These are phyloP conservation scores for Heteromormyrus szaboi DNA, from an alignment of 2,797 vertebrate species.

Conservation along the genomic window DNA sequence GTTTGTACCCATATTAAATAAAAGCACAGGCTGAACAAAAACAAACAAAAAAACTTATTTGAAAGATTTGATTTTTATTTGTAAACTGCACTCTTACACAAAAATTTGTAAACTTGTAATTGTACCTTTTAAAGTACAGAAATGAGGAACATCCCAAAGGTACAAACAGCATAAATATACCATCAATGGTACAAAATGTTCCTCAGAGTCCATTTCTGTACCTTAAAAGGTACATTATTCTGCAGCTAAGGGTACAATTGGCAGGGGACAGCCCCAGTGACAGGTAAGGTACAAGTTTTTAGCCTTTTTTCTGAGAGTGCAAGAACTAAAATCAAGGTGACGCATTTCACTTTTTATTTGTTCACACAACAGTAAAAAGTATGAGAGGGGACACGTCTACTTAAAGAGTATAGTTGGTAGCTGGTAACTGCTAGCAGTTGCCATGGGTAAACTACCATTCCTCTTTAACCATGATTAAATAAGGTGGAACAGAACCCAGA, in stretches of 20 bases:
- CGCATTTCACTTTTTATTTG: neutral
- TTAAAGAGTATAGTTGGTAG: neutral
- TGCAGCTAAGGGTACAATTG: neutral
- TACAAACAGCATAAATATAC: neutral
- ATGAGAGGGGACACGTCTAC: neutral
- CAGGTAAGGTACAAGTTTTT: neutral
- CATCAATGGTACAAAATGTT: neutral
- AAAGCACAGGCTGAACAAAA: neutral
- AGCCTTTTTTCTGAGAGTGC: neutral
- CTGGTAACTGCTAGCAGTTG: neutral
- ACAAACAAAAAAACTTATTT: neutral
- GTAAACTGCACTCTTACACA: neutral
- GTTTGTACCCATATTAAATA: neutral
- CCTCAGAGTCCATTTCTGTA: neutral
- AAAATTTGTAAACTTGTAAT: neutral
- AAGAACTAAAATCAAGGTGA: neutral
- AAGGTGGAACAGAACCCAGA: neutral
- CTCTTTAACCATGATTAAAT: neutral
- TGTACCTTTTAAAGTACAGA: no score
- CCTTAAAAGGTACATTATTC: neutral
- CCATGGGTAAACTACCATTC: neutral
- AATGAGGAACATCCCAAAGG: neutral
- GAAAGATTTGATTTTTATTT: neutral
- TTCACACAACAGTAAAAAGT: neutral
- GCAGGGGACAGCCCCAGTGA: neutral